Evolutionary conservation across 2,888 invertebrate species (phyloP), one percentile per base, ranked within the genome.

Genomic region (Sinopyrophorus schimmeli): DNA sequence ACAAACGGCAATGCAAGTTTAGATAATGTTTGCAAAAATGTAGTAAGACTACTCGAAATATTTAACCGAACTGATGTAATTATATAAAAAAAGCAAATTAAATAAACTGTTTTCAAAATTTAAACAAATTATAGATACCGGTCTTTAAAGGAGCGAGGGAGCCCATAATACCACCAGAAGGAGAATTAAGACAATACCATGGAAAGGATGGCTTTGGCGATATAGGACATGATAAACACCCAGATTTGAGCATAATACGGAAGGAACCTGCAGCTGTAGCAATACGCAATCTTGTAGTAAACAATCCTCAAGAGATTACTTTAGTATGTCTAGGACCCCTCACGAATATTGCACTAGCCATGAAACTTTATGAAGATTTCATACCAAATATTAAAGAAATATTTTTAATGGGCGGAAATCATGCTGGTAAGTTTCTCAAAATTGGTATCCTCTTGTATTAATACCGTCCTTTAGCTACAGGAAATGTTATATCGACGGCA

Each of bases 341-440:
- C 14, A 92, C 92, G 0, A 92, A 92, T 63, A 74, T 90, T 26
- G 92, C 91, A 0, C 64, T 90, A 49, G 83, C 89, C 1, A 76
- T 86, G 2, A 81, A 83, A 61, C 68, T 89, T 60, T 87, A 86
- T 59, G 80, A 84, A 0, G 67, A 77, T 3, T 84, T 92, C 64
- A 69, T 81, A 0, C 63, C 74, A 11, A 77, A 82, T 53, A 70
- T 91, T 1, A 82, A 83, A 50, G 82, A 84, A 27, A 72, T 91
- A 20, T 86, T 80, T 65, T 77, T 91, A 3, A 90, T 89, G 79
- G 92, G 91, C 5, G 91, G 92, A 49, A 87, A 89, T 70, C 78
- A 81, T 55, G 76, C 78, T 59, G 85, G 89, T 87, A 76, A 37
- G 10, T 27, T 26, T 26, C 4, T 6, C 10, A 3, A 10, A 27